Evolutionary conservation across 2,113 vertebrate species (phyloP), one percentile per base, ranked within the genome.

Genomic region (Hippocampus abdominalis): DNA sequence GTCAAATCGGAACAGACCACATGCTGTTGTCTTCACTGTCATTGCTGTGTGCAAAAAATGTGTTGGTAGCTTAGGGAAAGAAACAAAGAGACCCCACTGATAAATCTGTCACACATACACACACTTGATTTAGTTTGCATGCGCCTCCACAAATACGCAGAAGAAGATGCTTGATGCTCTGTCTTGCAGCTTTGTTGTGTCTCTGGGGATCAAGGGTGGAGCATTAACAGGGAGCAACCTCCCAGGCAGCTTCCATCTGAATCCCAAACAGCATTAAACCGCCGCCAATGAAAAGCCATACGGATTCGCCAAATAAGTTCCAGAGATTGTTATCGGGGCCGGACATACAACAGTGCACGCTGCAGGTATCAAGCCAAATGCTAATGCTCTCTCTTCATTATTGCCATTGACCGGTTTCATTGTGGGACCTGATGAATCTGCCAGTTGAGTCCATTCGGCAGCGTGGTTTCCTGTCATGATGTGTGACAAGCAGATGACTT

Each of bases 401-500:
- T 78, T 59, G 12, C 1, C 51, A 29, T 42, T 60, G 81, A 75
- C 70, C 79, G 64, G 63, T 68, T 75, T 69, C 67, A 77, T 82
- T 84, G 82, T 69, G 4, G 62, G 74, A 85, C 59, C 75, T 80
- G 78, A 87, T 85, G 81, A 84, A 80, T 77, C 76, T 75, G 73
- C 70, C 73, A 57, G 65, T 79, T 74, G 65, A 74, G 21, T 79
- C 69, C 66, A 77, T 86, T 74, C 83, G 65, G 84, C 77, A 44
- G 70, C 42, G 16, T 69, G 70, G 69, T 73, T 89, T 88, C 85
- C 79, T 70, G 82, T 84, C 83, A 84, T 68, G 51, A 68, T 75
- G 78, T 76, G 66, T 91, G 89, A 88, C 88, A 88, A 81, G 73
- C 70, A 76, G 81, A 84, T 90, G 90, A 91, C 89, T 91, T 83